Percentiles rank a stretch among this genome's conserved stretches.
phyloP scores from a whole-genome alignment of 2,113 vertebrate species.

The Hyaena hyaena region DNA sequence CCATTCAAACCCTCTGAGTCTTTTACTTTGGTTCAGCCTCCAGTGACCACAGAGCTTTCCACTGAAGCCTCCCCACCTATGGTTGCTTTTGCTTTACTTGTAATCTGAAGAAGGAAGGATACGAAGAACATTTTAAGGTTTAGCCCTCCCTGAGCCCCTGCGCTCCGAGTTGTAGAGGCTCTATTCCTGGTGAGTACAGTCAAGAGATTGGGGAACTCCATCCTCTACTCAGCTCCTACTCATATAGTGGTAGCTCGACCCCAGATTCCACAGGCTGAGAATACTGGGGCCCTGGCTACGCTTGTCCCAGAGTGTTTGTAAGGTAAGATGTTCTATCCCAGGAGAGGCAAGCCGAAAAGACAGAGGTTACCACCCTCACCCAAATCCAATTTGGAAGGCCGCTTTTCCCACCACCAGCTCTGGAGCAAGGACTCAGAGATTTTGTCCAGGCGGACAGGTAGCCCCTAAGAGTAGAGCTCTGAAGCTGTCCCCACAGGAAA shows the following conservation, averaged over 20 bases:
- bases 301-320: not conserved
- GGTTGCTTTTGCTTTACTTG: conserved; percentile 38
- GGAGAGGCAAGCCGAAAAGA: not conserved
- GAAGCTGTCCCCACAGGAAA: not conserved
- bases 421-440: not conserved
- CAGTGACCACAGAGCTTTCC: not conserved
- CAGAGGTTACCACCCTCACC: not conserved
- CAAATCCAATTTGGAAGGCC: not conserved
- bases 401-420: not conserved
- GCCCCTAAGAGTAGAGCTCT: not conserved
- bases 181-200: not conserved
- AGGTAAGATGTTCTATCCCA: not conserved
- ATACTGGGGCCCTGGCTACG: not conserved
- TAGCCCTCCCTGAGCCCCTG: not conserved
- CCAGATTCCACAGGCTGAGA: not conserved
- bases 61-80: not conserved
- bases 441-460: not conserved
- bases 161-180: not conserved
- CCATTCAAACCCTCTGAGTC: not conserved
- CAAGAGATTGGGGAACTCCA: not conserved
- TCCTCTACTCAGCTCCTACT: not conserved
- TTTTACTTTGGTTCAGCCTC: not conserved
- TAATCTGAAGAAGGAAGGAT: conserved; percentile 19
- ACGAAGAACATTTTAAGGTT: not conserved
- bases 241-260: not conserved